Evolutionary conservation across 2,113 vertebrate genomes (phyloP).

Genomic region (Corvus hawaiiensis): DNA sequence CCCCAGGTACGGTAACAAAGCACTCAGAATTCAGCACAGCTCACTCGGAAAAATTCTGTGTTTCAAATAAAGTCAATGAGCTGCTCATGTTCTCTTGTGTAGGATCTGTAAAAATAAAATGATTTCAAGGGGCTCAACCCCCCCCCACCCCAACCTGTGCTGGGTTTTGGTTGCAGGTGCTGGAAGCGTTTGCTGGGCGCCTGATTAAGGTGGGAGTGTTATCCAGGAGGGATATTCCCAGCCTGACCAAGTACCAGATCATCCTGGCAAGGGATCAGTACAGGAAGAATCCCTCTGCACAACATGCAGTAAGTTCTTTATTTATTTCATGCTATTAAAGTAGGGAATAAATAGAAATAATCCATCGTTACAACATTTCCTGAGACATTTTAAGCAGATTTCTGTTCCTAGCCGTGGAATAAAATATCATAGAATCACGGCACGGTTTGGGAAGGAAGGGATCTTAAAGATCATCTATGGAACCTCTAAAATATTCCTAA

Average conservation of each 20-base stretch:
- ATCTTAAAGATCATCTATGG: background rate
- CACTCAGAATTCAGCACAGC: background rate
- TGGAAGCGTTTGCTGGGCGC: conserved; percentile 83
- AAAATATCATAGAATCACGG: background rate
- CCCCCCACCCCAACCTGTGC: background rate
- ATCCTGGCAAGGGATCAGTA: conserved; percentile 93
- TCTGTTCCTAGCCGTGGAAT: background rate
- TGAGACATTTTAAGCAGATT: background rate
- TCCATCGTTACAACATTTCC: background rate
- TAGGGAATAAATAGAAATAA: background rate
- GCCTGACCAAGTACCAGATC: conserved; percentile 90
- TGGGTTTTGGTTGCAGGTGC: conserved; percentile 73
- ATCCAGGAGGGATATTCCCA: conserved; percentile 77
- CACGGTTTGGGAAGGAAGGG: background rate
- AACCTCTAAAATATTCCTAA: background rate
- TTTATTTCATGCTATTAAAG: background rate
- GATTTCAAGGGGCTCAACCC: background rate
- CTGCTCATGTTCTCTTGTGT: background rate
- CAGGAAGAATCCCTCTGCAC: conserved; percentile 84
- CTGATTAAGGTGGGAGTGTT: conserved; percentile 81
- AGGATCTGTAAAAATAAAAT: background rate
- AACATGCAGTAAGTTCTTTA: conserved; percentile 68
- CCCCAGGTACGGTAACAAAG: background rate
- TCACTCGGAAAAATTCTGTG: rapidly evolving
- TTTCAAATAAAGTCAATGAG: background rate